A percentile compares a stretch with the other conserved stretches of the same genome.
These are phyloP conservation scores for Tromatobia lineatoria DNA, from an alignment of 2,888 invertebrate genomes.

Conservation along the genomic window DNA sequence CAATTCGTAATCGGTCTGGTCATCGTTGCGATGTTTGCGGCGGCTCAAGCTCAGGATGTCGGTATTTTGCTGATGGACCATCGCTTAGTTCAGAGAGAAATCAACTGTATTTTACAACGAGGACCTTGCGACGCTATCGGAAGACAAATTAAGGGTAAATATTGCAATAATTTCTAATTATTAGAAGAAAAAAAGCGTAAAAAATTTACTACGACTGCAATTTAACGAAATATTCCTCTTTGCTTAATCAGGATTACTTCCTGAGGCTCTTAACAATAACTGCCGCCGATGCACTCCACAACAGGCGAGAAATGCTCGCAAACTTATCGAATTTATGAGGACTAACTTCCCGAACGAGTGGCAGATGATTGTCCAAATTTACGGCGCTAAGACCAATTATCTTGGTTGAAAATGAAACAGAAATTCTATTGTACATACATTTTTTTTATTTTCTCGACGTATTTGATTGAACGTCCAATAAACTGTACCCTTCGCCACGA, in stretches of 20 bases:
- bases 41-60: conserved; percentile 65
- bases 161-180: not conserved
- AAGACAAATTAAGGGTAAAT: conserved; percentile 88
- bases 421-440: not conserved
- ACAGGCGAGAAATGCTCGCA: conserved; percentile 86
- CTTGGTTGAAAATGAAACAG: not conserved
- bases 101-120: conserved; percentile 87
- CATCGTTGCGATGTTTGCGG: conserved; percentile 38
- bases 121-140: conserved; percentile 88
- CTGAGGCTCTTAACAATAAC: conserved; percentile 87
- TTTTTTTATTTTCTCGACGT: conserved; percentile 5
- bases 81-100: conserved; percentile 82
- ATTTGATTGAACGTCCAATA: conserved; percentile 9
- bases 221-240: conserved; percentile 27
- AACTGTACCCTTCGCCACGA: not conserved
- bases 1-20: conserved; percentile 39
- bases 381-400: not conserved
- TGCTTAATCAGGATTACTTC: conserved; percentile 85
- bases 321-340: conserved; percentile 86
- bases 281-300: conserved; percentile 86
- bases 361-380: conserved; percentile 84
- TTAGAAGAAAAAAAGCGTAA: not conserved
- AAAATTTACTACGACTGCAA: not conserved
- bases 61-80: conserved; percentile 64
- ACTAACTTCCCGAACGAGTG: conserved; percentile 87